Base-by-base conservation (phyloP, 1,140 invertebrate species). In the Ceratosolen solmsi region DNA sequence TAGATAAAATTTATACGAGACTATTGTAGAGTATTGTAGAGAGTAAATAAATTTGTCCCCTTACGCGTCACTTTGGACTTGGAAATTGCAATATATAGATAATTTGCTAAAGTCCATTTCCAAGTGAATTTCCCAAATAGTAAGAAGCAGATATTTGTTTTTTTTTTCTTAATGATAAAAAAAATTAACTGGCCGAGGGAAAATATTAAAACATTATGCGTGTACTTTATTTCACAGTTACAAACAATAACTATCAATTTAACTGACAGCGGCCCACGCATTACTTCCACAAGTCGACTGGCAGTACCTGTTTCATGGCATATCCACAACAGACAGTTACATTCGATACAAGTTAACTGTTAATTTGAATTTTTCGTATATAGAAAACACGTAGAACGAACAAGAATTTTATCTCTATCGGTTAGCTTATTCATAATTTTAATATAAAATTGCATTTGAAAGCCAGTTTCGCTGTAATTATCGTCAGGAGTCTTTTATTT, bases 311-410 rank as follows among this genome's bases (percentile, higher is more conserved):
- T 63, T 63, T 63, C 30, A 60, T 60, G 58, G 58, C 58, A 60
- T 60, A 60, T 58, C 11, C 63, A 65, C 63, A 36, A 65, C 63
- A 65, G 63, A 65, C 33, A 65, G 33, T 65, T 65, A 65, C 30
- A 65, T 65, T 33, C 63, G 30, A 65, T 22, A 65, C 4, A 65
- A 17, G 63, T 65, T 65, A 36, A 65, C 63, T 65, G 63, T 65
- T 65, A 65, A 65, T 65, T 65, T 33, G 3, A 30, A 65, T 65
- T 65, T 65, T 65, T 65, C 17, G 8, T 65, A 60, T 22, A 22
- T 30, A 60, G 58, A 30, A 33, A 63, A 63, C 30, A 63, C 30
- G 60, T 63, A 63, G 27, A 63, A 63, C 13, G 9, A 33, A 63
- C 30, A 33, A 63, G 30, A 63, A 63, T 63, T 63, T 63, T 63